These are phyloP conservation scores for Escarpia spicata DNA, from an alignment of 2,888 invertebrate species.

Conservation along the genomic window DNA sequence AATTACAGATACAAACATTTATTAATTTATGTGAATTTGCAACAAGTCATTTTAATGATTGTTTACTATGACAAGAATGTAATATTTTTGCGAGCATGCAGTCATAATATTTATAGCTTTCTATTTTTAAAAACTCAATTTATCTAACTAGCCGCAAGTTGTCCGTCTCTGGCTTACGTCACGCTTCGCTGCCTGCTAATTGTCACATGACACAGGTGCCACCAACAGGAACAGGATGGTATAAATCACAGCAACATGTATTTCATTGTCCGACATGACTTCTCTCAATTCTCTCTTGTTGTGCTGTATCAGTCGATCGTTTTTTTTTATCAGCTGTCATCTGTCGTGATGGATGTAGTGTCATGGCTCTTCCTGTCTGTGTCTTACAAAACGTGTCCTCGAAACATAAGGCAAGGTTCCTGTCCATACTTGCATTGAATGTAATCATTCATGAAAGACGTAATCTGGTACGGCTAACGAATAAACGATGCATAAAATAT, in stretches of 20 bases:
- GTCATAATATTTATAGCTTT: background rate
- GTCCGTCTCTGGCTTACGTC: background rate
- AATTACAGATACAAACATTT: background rate
- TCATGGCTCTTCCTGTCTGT: background rate
- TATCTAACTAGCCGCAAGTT: background rate
- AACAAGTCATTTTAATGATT: background rate
- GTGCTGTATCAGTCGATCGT: background rate
- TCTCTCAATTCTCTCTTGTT: background rate
- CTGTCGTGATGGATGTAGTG: background rate
- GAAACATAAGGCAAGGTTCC: background rate
- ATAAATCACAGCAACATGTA: background rate
- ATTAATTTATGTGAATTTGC: background rate
- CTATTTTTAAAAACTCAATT: background rate
- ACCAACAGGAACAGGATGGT: background rate
- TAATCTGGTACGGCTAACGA: background rate
- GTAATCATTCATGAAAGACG: background rate
- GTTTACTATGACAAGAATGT: background rate
- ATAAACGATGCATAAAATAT: background rate
- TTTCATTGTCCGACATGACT: background rate
- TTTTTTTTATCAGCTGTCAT: slow-evolving; percentile 13
- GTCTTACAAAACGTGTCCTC: background rate
- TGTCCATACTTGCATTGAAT: background rate
- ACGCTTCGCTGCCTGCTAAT: background rate
- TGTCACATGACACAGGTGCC: background rate
- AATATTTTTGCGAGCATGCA: background rate